Conservation (phyloP, 2,888 invertebrate genomes). For the Heteromyza rotundicornis region DNA sequence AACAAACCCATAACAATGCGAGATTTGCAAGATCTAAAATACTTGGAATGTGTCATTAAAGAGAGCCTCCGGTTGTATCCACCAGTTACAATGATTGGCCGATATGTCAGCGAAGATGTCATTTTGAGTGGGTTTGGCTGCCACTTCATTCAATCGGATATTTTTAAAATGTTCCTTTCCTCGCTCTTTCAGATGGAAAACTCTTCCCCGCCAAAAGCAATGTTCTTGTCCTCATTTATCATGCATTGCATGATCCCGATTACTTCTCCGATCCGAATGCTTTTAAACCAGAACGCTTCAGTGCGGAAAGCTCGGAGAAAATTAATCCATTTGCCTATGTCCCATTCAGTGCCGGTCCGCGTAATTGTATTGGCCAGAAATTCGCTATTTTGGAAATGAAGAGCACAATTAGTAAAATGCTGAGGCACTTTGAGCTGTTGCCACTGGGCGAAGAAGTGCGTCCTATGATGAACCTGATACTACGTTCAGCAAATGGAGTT, state of each 20-base stretch:
- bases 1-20: slow-evolving; percentile 37
- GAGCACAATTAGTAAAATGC: slow-evolving; percentile 48
- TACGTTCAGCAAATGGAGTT: slow-evolving; percentile 48
- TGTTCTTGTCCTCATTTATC: slow-evolving; percentile 44
- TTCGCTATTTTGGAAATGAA: slow-evolving; percentile 59
- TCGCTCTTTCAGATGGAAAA: slow-evolving; percentile 44
- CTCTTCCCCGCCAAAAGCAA: slow-evolving; percentile 46
- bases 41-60: slow-evolving; percentile 72
- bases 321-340: slow-evolving; percentile 58
- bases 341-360: slow-evolving; percentile 58
- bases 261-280: slow-evolving; percentile 50
- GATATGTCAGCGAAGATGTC: slow-evolving; percentile 65
- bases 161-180: not conserved
- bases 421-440: slow-evolving; percentile 51
- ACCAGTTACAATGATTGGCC: slow-evolving; percentile 69
- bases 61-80: slow-evolving; percentile 71
- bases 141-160: not conserved
- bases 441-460: slow-evolving; percentile 45
- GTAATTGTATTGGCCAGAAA: slow-evolving; percentile 60
- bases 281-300: slow-evolving; percentile 55
- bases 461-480: slow-evolving; percentile 45
- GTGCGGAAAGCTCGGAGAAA: slow-evolving; percentile 40
- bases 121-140: slow-evolving; percentile 62
- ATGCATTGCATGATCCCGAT: slow-evolving; percentile 48
- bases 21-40: slow-evolving; percentile 52